Base-by-base conservation (phyloP, 2,113 vertebrate genomes). In the Tinamus guttatus region DNA sequence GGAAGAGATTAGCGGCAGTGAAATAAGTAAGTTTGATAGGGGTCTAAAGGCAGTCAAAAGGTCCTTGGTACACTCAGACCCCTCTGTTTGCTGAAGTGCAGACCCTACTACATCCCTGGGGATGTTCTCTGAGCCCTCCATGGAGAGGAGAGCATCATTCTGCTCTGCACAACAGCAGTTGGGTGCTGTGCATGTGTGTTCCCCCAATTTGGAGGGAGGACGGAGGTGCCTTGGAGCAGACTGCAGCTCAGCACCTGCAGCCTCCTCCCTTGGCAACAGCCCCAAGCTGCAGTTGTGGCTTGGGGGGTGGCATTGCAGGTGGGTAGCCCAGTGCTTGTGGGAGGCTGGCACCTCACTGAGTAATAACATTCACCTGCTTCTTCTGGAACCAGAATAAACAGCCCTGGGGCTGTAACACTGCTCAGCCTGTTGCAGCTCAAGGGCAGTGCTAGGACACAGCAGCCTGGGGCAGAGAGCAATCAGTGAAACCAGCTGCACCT, bases 301-400 rank as follows among this genome's bases (percentile, higher is more conserved):
- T 34, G 24, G 18, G 67, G 15, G 32, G 30, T 89, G 81, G 27
- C 73, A 19, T 27, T 59, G 27, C 49, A 2, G 36, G 1, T 20
- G 85, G 22, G 54, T 41, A 28, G n/a, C 25, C 82, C 25, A 59
- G 34, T 69, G 21, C 24, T 30, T 0, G 4, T 51, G 75, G 40
- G 49, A 52, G 8, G 40, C 22, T 41, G 49, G 54, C 0, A 79
- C 21, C 51, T 74, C 40, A 7, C n/a, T 51, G 69, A 65, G 52
- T 36, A 70, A 18, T 19, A 85, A 82, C 67, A 70, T 9, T 32
- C 34, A 75, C 13, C 60, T 71, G 56, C 43, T 68, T 40, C 38
- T 94, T 28, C 32, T 47, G 9, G 36, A 83, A 89, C 73, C 51
- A 87, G 87, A 71, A 36, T 34, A 81, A 95, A 94, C 51, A 88